Conservation (phyloP, 2,888 invertebrate species). For the Catocala sponsa region DNA sequence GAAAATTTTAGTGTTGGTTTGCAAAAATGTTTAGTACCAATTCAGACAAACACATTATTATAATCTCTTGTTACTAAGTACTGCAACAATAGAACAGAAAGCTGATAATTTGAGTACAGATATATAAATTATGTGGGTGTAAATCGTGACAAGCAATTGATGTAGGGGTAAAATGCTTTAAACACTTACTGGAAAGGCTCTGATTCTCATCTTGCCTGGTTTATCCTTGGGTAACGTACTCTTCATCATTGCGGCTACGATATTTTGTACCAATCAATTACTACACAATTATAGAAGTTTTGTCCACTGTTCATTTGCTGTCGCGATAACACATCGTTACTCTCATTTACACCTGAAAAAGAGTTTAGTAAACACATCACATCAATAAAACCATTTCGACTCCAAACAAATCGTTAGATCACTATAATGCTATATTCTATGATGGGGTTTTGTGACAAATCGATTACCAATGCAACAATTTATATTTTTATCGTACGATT, state of each 20-base stretch:
- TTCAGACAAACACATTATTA: no score
- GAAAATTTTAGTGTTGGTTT: background rate
- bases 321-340: conserved; percentile 79
- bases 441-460: conserved; percentile 2
- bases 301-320: conserved; percentile 77
- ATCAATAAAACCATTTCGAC: conserved; percentile 24
- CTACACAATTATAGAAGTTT: conserved; percentile 62
- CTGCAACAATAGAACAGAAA: no score
- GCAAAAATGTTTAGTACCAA: no score
- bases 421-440: conserved; percentile 12
- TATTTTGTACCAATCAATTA: conserved; percentile 70
- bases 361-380: conserved; percentile 59
- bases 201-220: conserved; percentile 97
- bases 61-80: no score
- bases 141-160: no score
- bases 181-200: conserved; percentile 98
- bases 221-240: conserved; percentile 95
- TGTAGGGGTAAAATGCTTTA: no score
- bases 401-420: conserved; percentile 24
- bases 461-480: conserved; percentile 13
- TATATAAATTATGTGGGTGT: no score
- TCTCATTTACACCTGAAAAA: conserved; percentile 79
- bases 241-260: conserved; percentile 89
- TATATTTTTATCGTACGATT: conserved; percentile 26
- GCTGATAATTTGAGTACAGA: no score